Conservation (phyloP, 2,113 vertebrate genomes). For the Dipodomys ordii region DNA sequence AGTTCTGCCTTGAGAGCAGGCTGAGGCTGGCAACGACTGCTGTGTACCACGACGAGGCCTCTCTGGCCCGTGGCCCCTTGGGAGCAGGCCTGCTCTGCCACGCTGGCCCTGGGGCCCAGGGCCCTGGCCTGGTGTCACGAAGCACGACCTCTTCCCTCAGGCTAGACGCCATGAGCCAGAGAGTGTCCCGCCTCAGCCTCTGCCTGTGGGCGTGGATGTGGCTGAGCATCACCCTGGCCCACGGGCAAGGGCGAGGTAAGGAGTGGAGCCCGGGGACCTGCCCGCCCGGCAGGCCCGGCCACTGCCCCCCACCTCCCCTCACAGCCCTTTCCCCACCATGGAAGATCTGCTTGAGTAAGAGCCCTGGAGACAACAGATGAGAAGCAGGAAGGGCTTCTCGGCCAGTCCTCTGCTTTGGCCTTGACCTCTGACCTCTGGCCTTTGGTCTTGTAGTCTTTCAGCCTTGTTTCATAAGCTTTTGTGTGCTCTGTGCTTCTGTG, state of each 20-base stretch:
- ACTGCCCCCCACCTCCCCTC: neutral
- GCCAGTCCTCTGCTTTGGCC: neutral
- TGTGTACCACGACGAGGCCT: neutral
- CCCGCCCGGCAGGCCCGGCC: neutral
- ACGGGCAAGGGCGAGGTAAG: slow-evolving; percentile 63
- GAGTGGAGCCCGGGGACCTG: neutral
- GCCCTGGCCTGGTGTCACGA: too few relatives aligned
- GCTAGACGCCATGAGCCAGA: neutral
- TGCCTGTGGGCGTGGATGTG: slow-evolving; percentile 63
- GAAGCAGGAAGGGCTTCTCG: too few relatives aligned
- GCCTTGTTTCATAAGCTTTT: fast-evolving
- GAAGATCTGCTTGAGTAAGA: fast-evolving
- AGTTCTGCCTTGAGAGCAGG: neutral
- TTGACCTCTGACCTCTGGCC: neutral
- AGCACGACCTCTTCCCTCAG: neutral
- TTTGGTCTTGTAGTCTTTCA: fast-evolving
- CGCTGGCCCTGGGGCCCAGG: too few relatives aligned
- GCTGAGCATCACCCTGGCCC: slow-evolving; percentile 16
- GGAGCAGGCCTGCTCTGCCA: too few relatives aligned
- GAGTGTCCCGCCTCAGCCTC: fast-evolving
- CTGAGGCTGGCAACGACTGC: too few relatives aligned
- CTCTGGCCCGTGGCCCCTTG: neutral
- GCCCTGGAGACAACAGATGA: fast-evolving
- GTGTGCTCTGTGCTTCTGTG: neutral
- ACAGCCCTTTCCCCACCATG: neutral